Evolutionary conservation across 2,113 vertebrate species (phyloP).

Genomic region (Lipophrys pholis): DNA sequence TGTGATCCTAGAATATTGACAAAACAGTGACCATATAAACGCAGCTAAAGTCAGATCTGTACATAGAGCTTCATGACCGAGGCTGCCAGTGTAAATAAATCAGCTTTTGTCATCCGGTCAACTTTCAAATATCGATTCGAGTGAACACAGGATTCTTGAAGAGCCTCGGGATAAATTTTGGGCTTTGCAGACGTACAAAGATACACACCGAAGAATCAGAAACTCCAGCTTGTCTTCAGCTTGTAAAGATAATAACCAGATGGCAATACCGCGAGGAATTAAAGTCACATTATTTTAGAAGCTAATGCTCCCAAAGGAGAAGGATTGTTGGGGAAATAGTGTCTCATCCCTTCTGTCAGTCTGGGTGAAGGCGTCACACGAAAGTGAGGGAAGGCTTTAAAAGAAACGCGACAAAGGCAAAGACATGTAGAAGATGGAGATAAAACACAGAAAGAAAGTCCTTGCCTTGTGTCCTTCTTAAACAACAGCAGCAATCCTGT

Average conservation of each 20-base stretch:
- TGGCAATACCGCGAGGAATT: slow-evolving; percentile 45
- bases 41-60: neutral
- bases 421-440: neutral
- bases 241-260: slow-evolving; percentile 52
- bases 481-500: neutral
- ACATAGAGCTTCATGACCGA: slow-evolving; percentile 20
- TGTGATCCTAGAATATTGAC: too few relatives aligned
- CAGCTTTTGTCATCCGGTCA: slow-evolving; percentile 17
- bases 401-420: neutral
- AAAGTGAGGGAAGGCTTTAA: slow-evolving; percentile 19
- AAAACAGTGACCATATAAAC: too few relatives aligned
- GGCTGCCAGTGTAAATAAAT: slow-evolving; percentile 9
- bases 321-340: slow-evolving; percentile 26
- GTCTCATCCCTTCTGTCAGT: slow-evolving; percentile 49
- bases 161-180: neutral
- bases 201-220: neutral
- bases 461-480: neutral
- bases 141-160: slow-evolving; percentile 4
- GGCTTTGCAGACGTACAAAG: neutral
- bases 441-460: neutral
- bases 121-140: slow-evolving; percentile 19
- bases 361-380: slow-evolving; percentile 1
- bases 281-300: slow-evolving; percentile 47
- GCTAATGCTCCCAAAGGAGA: slow-evolving; percentile 39
- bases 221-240: slow-evolving; percentile 32